Base-by-base conservation (phyloP, 2,888 invertebrate species). In the Emmelina monodactyla region DNA sequence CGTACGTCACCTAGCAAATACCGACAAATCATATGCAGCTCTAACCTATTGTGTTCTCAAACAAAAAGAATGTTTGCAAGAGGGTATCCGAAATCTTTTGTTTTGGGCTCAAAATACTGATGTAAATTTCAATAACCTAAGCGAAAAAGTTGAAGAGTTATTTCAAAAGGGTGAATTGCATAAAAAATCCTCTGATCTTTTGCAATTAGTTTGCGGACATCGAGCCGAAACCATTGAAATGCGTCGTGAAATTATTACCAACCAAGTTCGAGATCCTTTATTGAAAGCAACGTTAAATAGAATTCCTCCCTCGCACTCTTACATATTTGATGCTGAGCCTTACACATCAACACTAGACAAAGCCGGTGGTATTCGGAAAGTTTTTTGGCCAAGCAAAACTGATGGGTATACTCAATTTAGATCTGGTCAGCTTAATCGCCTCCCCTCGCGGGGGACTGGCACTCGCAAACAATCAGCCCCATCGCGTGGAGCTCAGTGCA, bases 341-440 rank as follows among this genome's bases (percentile, higher is more conserved):
- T 39, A 36, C 11, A 36, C 39, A 9, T 4, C 16, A 6, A 11
- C 19, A 10, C 14, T 34, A 11, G 32, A 39, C 33, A 36, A 37
- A 14, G 31, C 36, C 2, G 36, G 32, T 2, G 31, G 32, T n/a
- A 33, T 33, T 11, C 33, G 36, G n/a, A 34, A 37, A 32, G 31
- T 19, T 1, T 47, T 48, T 22, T 45, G 41, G 42, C 42, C 43
- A 10, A 10, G 22, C 30, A 35, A 37, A 29, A 13, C 29, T 12
- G 29, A 29, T 19, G n/a, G n/a, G n/a, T 13, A 13, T 14, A 11
- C 29, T 14, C 29, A 4, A 34, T 28, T 15, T 14, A 6, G 22
- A 16, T 12, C 36, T 14, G 14, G 14, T n/a, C 7, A 28, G 14
- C 16, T 22, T 11, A 34, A 22, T 13, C 25, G 22, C 15, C 25